Evolutionary conservation across 2,113 vertebrate species (phyloP).

Genomic region (Psittacara wagleri): DNA sequence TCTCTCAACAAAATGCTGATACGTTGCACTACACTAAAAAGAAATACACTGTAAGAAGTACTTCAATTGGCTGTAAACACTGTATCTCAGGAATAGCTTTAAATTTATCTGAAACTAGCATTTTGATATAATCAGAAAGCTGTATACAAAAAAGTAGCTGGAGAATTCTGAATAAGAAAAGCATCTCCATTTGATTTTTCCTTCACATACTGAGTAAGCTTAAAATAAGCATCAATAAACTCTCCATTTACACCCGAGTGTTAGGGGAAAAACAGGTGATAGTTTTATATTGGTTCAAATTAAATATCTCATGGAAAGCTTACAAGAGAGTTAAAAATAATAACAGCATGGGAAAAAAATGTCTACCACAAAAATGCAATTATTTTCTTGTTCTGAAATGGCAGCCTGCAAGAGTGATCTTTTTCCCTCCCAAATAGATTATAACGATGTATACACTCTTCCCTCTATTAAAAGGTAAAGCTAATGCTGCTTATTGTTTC

Average conservation of each 20-base stretch:
- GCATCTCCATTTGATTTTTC: background rate
- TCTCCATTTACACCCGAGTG: background rate
- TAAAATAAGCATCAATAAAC: background rate
- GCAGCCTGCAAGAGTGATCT: background rate
- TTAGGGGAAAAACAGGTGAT: background rate
- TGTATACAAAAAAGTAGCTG: background rate
- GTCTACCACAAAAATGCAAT: background rate
- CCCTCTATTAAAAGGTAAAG: background rate
- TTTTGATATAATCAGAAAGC: background rate
- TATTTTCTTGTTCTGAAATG: background rate
- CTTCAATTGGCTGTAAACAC: background rate
- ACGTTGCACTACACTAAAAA: background rate
- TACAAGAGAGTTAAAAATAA: background rate
- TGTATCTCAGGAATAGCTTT: background rate
- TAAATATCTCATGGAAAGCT: background rate
- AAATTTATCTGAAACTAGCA: background rate
- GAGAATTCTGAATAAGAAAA: background rate
- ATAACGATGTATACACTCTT: background rate
- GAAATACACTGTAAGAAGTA: background rate
- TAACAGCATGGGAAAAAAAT: background rate
- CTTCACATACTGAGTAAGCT: background rate
- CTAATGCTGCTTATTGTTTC: background rate
- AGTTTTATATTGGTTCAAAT: background rate
- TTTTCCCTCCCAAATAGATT: background rate
- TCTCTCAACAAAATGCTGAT: background rate